phyloP scores from a whole-genome alignment of 1,140 invertebrate genomes.

The Psix sp. region DNA sequence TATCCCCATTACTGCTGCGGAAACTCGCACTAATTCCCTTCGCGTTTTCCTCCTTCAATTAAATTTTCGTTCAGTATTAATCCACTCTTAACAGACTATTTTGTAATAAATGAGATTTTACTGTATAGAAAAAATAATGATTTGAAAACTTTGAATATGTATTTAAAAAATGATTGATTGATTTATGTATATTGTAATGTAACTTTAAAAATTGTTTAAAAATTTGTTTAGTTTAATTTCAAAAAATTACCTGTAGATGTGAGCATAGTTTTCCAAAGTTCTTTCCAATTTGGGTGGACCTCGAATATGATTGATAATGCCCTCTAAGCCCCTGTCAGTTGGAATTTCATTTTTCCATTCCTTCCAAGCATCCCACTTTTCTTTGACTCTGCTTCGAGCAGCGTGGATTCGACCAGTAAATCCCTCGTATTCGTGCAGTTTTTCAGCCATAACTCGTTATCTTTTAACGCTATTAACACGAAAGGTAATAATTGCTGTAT shows the following conservation, averaged over 20 bases:
- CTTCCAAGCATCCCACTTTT: slow-evolving; percentile 79
- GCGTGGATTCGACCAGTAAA: slow-evolving; percentile 83
- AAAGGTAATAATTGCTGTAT: too few relatives aligned
- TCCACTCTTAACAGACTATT: too few relatives aligned
- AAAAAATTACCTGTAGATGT: slow-evolving; percentile 84
- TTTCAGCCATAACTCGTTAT: slow-evolving; percentile 80
- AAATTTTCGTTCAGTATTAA: too few relatives aligned
- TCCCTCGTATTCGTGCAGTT: slow-evolving; percentile 88
- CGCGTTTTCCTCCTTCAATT: slow-evolving; percentile 89
- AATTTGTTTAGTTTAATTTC: not conserved
- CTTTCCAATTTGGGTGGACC: slow-evolving; percentile 72
- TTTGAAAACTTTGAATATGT: too few relatives aligned
- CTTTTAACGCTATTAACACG: too few relatives aligned
- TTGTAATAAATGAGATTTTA: too few relatives aligned
- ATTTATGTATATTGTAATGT: too few relatives aligned
- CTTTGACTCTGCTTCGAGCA: slow-evolving; percentile 80
- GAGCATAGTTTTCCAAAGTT: slow-evolving; percentile 81
- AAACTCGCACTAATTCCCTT: slow-evolving; percentile 89
- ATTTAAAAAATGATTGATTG: not conserved
- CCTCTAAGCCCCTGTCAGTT: slow-evolving; percentile 71
- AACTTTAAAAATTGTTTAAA: not conserved
- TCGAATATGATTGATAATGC: slow-evolving; percentile 70
- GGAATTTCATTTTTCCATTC: slow-evolving; percentile 78
- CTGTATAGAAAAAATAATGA: too few relatives aligned
- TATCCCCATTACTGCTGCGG: slow-evolving; percentile 96